These are phyloP conservation scores for Rhopalosiphum padi DNA, from an alignment of 1,140 invertebrate genomes.

Conservation along the genomic window DNA sequence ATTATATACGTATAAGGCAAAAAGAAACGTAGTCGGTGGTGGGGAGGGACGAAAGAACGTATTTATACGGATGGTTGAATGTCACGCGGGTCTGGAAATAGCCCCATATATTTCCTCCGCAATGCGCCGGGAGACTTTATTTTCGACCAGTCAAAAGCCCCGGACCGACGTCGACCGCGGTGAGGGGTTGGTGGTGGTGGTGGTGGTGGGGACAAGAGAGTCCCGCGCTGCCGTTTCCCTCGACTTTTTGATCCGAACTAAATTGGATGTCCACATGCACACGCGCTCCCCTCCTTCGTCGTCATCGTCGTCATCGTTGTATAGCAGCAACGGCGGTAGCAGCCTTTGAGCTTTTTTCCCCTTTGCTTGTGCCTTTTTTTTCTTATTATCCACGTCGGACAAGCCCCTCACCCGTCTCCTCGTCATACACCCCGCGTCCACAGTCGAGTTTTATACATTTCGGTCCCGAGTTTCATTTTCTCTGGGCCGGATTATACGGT, in stretches of 20 bases:
- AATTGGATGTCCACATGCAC: slow-evolving; percentile 57
- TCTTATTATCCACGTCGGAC: slow-evolving; percentile 57
- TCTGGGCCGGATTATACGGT: slow-evolving; percentile 55
- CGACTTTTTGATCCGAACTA: slow-evolving; percentile 57
- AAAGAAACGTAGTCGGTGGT: background rate
- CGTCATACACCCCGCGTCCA: background rate
- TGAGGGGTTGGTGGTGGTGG: background rate
- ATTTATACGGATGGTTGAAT: slow-evolving; percentile 58
- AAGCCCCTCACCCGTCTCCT: background rate
- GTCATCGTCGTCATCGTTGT: background rate
- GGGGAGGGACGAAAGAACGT: slow-evolving; percentile 41
- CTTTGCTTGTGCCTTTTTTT: slow-evolving; percentile 25
- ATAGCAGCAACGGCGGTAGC: background rate
- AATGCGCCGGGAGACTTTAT: slow-evolving; percentile 58
- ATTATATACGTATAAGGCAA: background rate
- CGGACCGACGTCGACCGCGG: background rate
- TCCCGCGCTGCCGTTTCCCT: background rate
- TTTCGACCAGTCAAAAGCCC: slow-evolving; percentile 57
- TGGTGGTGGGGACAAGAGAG: background rate
- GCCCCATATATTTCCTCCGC: slow-evolving; percentile 58
- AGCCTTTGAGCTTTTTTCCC: slow-evolving; percentile 52
- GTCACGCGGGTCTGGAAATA: slow-evolving; percentile 57
- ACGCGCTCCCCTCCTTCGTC: background rate
- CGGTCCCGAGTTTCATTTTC: slow-evolving; percentile 57
- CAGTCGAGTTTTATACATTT: slow-evolving; percentile 46